Percentiles rank a stretch among this genome's conserved stretches.
Evolutionary conservation across 2,797 vertebrate genomes (phyloP).

Genomic region (Pantherophis vulpinus): DNA sequence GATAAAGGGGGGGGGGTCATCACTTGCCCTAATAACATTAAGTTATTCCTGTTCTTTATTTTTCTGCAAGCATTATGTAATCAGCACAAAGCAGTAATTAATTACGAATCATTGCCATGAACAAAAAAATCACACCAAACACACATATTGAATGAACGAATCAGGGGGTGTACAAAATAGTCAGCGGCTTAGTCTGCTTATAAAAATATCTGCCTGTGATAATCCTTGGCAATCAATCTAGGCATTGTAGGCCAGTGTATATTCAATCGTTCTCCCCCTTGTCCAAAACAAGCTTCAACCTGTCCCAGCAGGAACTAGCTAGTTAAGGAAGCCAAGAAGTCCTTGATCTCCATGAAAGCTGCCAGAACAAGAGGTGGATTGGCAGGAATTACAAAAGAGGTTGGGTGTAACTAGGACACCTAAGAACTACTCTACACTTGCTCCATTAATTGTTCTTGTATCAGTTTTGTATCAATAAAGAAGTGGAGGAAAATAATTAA

Average conservation of each 20-base stretch:
- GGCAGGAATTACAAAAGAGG: slow-evolving; percentile 1
- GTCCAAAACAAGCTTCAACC: slow-evolving; percentile 16
- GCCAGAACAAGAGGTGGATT: background rate
- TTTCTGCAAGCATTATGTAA: background rate
- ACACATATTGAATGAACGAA: background rate
- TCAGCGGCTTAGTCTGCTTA: background rate
- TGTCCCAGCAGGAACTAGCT: slow-evolving; percentile 1
- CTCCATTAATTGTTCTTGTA: background rate
- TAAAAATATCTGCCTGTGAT: background rate
- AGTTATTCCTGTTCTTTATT: background rate
- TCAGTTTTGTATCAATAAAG: background rate
- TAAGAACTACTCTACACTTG: background rate
- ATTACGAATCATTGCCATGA: background rate
- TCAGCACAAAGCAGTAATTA: background rate
- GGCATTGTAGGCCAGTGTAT: background rate
- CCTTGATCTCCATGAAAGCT: background rate
- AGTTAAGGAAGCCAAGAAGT: background rate
- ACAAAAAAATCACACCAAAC: background rate
- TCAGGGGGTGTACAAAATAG: background rate
- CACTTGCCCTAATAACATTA: background rate
- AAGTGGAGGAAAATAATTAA: background rate
- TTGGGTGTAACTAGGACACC: background rate
- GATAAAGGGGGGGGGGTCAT: background rate
- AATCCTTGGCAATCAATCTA: background rate
- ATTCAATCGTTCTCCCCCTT: background rate